Conservation (phyloP, 2,797 vertebrate genomes). For the Eulemur coronatus region DNA sequence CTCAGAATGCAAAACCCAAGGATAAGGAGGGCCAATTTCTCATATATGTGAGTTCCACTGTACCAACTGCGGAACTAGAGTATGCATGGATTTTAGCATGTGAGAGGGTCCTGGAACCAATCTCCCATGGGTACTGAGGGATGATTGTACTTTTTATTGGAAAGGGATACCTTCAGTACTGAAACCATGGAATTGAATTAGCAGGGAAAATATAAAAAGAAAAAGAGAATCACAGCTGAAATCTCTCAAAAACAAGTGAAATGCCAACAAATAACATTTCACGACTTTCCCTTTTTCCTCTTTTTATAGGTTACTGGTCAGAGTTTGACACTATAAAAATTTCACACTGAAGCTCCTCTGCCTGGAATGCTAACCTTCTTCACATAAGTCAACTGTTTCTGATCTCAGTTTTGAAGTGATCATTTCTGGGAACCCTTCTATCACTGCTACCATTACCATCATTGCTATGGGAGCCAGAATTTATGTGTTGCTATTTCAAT, state of each 20-base stretch:
- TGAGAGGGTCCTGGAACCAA: not conserved
- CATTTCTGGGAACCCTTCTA: not conserved
- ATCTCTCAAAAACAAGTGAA: slow-evolving; percentile 35
- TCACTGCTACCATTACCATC: not conserved
- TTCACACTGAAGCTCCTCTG: not conserved
- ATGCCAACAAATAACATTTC: not conserved
- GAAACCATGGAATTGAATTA: slow-evolving; percentile 21
- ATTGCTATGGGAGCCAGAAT: not conserved
- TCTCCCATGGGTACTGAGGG: not conserved
- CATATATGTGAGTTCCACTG: not conserved
- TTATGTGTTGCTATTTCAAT: not conserved
- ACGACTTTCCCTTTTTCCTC: not conserved
- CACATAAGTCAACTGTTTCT: not conserved
- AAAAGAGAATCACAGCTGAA: not conserved
- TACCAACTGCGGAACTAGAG: not conserved
- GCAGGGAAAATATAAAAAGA: not conserved
- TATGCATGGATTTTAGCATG: not conserved
- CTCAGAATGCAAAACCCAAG: not conserved
- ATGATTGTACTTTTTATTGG: not conserved
- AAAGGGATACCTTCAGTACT: slow-evolving; percentile 8
- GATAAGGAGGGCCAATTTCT: not conserved
- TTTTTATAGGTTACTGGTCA: not conserved
- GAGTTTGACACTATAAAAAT: slow-evolving; percentile 1
- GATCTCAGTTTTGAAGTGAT: not conserved
- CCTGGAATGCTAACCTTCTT: not conserved